Percentiles rank a stretch among this genome's conserved stretches.
These are phyloP conservation scores for Odontamblyopus lacepedii DNA, from an alignment of 2,797 vertebrate genomes.

Conservation along the genomic window DNA sequence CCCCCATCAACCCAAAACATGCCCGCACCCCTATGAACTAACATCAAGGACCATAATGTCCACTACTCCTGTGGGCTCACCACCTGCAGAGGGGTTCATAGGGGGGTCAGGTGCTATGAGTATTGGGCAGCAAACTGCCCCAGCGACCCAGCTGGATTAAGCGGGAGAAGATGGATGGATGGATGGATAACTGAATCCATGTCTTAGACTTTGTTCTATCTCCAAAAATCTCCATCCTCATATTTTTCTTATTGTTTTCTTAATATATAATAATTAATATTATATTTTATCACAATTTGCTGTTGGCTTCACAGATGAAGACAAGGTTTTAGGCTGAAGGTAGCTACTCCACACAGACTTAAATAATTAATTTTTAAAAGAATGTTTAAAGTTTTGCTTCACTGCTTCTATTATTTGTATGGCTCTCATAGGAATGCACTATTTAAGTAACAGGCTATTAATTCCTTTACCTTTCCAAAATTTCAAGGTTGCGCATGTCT, in stretches of 20 bases:
- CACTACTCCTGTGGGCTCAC: too few species aligned
- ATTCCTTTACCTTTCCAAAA: conserved; percentile 1
- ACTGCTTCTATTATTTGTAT: background rate
- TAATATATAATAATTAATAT: too few species aligned
- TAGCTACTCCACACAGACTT: background rate
- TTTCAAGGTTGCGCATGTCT: background rate
- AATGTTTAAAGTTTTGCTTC: conserved; percentile 9
- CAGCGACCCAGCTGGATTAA: too few species aligned
- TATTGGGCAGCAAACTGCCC: too few species aligned
- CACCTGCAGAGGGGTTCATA: too few species aligned
- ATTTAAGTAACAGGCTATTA: background rate
- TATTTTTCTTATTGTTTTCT: background rate
- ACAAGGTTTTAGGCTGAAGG: conserved; percentile 3
- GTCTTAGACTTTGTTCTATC: background rate
- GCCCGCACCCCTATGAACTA: too few species aligned
- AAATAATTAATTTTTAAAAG: background rate
- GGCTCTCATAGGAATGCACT: background rate
- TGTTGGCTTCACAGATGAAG: conserved; percentile 1
- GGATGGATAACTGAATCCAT: too few species aligned
- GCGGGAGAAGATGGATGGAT: too few species aligned
- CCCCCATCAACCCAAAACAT: too few species aligned
- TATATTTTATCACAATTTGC: conserved; percentile 2
- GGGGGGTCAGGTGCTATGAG: too few species aligned
- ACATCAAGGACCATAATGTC: too few species aligned
- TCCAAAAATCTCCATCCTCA: background rate